A percentile compares a stretch with the other conserved stretches of the same genome.
Conservation (phyloP, 2,113 vertebrate species). For the Pampusana beccarii region DNA sequence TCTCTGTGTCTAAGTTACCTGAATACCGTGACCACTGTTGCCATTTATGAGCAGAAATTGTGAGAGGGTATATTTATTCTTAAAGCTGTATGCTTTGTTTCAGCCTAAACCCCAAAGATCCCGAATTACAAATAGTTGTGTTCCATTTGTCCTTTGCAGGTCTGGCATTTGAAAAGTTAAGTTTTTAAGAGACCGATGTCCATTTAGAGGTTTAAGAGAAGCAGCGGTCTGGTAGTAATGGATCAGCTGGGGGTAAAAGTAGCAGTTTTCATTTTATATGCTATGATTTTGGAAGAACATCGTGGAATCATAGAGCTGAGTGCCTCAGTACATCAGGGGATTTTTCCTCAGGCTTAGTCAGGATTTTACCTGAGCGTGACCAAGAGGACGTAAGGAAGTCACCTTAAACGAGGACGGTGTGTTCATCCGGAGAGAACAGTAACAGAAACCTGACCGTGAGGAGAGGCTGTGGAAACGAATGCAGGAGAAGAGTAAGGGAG, state of each 20-base stretch:
- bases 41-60: neutral
- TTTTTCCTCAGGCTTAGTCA: neutral
- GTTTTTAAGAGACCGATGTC: neutral
- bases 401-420: neutral
- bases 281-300: neutral
- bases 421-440: neutral
- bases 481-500: neutral
- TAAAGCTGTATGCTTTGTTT: neutral
- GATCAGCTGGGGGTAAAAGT: neutral
- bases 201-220: neutral
- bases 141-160: neutral
- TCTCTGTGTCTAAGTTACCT: neutral
- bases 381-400: neutral
- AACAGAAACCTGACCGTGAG: neutral
- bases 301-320: neutral
- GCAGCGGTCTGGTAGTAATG: neutral
- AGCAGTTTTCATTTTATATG: neutral
- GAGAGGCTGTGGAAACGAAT: neutral
- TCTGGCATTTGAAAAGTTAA: neutral
- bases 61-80: neutral
- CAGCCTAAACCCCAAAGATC: neutral
- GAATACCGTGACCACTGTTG: neutral
- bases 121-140: neutral
- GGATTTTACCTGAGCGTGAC: neutral
- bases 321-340: neutral